Percentiles rank a stretch among this genome's conserved stretches.
Evolutionary conservation across 1,140 invertebrate genomes (phyloP).

Genomic region (Sminthurides bifidus): DNA sequence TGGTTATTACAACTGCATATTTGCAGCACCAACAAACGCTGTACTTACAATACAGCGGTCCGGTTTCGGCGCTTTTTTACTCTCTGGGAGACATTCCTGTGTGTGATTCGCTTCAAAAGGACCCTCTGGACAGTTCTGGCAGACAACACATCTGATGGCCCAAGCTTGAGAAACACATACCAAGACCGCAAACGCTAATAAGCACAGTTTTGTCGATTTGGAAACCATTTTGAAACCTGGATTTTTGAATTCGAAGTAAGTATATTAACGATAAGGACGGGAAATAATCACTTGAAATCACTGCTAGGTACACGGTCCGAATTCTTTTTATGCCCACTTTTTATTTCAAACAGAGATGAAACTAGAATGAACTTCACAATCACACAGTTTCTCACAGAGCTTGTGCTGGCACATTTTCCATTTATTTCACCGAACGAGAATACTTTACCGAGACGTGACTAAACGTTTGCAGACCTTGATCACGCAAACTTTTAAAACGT

Average conservation of each 20-base stretch:
- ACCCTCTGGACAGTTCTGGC: constrained; percentile 16
- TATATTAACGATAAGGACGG: neutral
- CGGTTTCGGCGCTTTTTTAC: constrained; percentile 8
- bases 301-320: too few species aligned
- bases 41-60: constrained; percentile 26
- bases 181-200: constrained; percentile 8
- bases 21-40: neutral
- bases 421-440: too few species aligned
- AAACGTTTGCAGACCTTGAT: too few species aligned
- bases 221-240: neutral
- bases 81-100: constrained; percentile 9
- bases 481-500: too few species aligned
- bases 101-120: constrained; percentile 15
- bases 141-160: constrained; percentile 19
- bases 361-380: too few species aligned
- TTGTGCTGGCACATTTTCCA: too few species aligned
- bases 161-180: constrained; percentile 2
- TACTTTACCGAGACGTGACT: too few species aligned
- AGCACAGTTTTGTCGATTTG: neutral
- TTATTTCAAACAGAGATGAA: too few species aligned
- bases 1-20: neutral
- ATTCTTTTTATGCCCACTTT: too few species aligned
- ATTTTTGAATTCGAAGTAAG: neutral
- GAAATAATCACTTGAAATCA: too few species aligned
- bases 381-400: too few species aligned